Conservation (phyloP, 2,888 invertebrate species). For the Melieria crassipennis region DNA sequence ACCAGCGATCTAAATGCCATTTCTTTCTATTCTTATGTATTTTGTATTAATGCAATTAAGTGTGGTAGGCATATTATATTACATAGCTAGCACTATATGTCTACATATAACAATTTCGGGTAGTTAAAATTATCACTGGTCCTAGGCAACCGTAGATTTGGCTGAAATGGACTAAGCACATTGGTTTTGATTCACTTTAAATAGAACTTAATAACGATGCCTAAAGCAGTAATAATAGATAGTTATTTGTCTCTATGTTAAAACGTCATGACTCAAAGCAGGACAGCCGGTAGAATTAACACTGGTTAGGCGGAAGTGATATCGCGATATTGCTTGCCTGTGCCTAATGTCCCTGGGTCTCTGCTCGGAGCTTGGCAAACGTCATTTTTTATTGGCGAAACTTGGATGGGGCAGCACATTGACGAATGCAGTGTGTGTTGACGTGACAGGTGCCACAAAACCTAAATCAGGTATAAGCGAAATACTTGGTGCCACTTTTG, state of each 20-base stretch:
- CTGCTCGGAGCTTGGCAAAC: constrained; percentile 28
- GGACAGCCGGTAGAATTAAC: constrained; percentile 13
- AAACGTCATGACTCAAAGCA: constrained; percentile 18
- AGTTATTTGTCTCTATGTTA: constrained; percentile 18
- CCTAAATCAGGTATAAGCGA: constrained; percentile 69
- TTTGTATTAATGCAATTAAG: too few species aligned
- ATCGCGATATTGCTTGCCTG: background rate
- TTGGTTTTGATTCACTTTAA: too few species aligned
- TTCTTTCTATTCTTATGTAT: too few species aligned
- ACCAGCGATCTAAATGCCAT: too few species aligned
- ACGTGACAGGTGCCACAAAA: constrained; percentile 67
- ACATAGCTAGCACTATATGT: background rate
- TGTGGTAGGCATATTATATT: background rate
- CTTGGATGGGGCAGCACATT: constrained; percentile 60
- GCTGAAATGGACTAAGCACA: too few species aligned
- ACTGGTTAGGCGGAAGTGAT: constrained; percentile 22
- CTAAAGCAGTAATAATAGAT: background rate
- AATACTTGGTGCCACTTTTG: constrained; percentile 65
- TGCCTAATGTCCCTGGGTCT: constrained; percentile 2
- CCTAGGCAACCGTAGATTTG: background rate
- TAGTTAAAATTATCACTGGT: constrained; percentile 4
- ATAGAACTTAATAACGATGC: background rate
- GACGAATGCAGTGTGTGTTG: constrained; percentile 62
- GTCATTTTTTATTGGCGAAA: constrained; percentile 64
- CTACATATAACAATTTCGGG: background rate